phyloP scores from a whole-genome alignment of 2,113 vertebrate species.

The Leucoraja erinaceus region DNA sequence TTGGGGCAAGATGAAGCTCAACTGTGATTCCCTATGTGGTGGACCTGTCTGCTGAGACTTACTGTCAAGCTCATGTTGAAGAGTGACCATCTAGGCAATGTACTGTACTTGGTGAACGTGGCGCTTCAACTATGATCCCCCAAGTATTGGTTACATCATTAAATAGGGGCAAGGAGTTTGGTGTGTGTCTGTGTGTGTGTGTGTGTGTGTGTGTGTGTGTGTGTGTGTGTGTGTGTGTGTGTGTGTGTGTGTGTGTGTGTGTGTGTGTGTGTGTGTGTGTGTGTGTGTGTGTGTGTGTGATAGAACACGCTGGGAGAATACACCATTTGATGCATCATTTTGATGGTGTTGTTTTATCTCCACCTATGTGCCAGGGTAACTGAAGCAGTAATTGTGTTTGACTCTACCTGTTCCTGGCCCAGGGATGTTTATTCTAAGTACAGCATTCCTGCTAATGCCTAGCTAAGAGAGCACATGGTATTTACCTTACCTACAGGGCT shows the following conservation, averaged over 20 bases:
- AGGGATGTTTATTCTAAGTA: neutral
- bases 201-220: too few relatives aligned
- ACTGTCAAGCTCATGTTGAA: neutral
- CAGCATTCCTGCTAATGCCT: neutral
- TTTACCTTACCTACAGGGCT: neutral
- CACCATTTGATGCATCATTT: neutral
- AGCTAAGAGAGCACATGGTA: neutral
- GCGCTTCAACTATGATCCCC: too few relatives aligned
- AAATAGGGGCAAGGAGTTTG: neutral
- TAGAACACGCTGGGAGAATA: neutral
- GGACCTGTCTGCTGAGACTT: neutral
- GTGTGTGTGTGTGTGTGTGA: too few relatives aligned
- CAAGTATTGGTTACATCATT: neutral
- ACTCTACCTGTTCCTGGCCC: neutral
- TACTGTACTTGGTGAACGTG: neutral
- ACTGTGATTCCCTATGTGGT: neutral
- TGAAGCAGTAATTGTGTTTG: neutral
- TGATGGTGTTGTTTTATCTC: neutral
- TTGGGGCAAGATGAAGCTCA: neutral
- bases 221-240: too few relatives aligned
- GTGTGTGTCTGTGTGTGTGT: too few relatives aligned
- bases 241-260: too few relatives aligned
- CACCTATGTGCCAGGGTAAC: neutral
- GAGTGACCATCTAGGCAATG: neutral
- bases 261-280: too few relatives aligned